phyloP scores from a whole-genome alignment of 2,113 vertebrate species.

The Otolemur garnettii region DNA sequence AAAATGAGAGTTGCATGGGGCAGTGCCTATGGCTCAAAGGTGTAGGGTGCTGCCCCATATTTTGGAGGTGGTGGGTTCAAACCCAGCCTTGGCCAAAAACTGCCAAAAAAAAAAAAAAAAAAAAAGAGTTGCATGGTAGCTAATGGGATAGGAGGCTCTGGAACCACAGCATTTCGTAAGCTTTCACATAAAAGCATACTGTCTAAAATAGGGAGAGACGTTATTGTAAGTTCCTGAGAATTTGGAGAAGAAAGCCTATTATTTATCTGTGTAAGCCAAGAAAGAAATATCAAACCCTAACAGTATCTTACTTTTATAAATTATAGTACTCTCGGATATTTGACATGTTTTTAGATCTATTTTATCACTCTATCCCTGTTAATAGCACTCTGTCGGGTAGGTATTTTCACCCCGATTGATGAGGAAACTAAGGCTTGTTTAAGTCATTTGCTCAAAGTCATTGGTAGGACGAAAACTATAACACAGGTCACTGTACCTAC shows the following conservation, averaged over 20 bases:
- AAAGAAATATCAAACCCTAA: not conserved
- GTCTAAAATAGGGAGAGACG: constrained; percentile 42
- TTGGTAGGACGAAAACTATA: not conserved
- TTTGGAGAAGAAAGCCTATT: constrained; percentile 57
- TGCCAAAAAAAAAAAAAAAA: no score
- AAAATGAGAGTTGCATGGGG: constrained; percentile 31
- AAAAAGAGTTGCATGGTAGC: constrained; percentile 49
- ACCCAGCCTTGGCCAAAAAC: no score
- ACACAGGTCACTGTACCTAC: not conserved
- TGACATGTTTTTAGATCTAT: constrained; percentile 24
- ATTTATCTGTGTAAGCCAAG: constrained; percentile 31
- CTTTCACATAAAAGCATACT: constrained; percentile 57
- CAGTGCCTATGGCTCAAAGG: no score
- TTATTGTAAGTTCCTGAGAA: constrained; percentile 44
- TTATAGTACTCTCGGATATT: not conserved
- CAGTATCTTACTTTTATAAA: constrained; percentile 18
- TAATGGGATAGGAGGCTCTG: constrained; percentile 63
- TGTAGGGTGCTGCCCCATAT: no score
- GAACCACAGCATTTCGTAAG: constrained; percentile 47
- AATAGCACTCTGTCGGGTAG: not conserved
- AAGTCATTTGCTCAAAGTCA: constrained; percentile 13
- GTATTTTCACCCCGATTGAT: not conserved
- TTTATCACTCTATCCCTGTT: not conserved
- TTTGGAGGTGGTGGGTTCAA: no score
- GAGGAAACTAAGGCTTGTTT: not conserved